Evolutionary conservation across 92 coral and sea anemone genomes (phyloP), one percentile per base, ranked within the genome.

Genomic region (Siderastrea siderea): DNA sequence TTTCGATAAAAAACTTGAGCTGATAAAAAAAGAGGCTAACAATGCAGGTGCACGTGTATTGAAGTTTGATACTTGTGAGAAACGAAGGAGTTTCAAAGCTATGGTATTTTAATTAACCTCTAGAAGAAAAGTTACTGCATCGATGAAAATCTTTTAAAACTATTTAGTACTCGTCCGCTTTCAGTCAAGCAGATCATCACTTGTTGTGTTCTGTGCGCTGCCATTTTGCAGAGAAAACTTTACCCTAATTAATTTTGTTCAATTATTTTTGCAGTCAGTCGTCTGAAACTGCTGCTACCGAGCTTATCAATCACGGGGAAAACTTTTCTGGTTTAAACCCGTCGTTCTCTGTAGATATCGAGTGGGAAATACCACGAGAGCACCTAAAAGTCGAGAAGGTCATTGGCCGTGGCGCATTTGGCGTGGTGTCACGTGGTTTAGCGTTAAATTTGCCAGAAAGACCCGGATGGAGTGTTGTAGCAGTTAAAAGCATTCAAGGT

Each of bases 361-460:
- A 83, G 47, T 91, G 94, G 95, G 87, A 65, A 55, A 84, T 92
- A 15, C 88, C 92, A 8, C 84, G 84, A 75, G 90, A 66, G 60
- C 88, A 89, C 19, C 68, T 92, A 54, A 92, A 84, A 73, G 84
- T 91, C 17, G 78, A 83, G 59, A 80, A 91, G 79, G 86, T 92
- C n/a, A 88, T 92, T 84, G 95, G 95, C 0, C 90, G 87, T 43
- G 95, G 95, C 72, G 95, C 92, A 10, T 92, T 92, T 88, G 95
- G 95, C 49, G 87, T 92, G 66, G 95, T 92, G 12, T 92, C 90
- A 13, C 86, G 90, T 52, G 95, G 90, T 1, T 75, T 84, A 74
- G 92, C 87, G 3, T 78, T 78, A 52, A 87, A 87, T 7, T 60
- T 79, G 15, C 86, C 89, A 11, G 74, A 83, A 8, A 84, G 84